These are phyloP conservation scores for Lasioglossum marginatum DNA, from an alignment of 2,888 invertebrate genomes.

Conservation along the genomic window DNA sequence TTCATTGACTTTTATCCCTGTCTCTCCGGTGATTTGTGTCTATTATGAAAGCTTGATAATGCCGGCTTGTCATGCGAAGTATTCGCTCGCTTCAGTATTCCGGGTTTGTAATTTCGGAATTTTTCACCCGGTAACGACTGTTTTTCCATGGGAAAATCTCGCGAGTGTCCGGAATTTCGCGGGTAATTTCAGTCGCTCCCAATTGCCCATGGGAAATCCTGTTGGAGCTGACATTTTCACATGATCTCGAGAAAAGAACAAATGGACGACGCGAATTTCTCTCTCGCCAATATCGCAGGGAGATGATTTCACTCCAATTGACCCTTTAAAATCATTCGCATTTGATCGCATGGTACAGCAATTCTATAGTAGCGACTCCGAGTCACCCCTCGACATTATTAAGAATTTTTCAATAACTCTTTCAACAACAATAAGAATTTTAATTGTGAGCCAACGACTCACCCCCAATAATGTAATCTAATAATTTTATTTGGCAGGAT, in stretches of 20 bases:
- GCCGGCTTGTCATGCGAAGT: not conserved
- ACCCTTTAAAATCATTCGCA: too few relatives aligned
- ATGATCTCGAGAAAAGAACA: slow-evolving; percentile 4
- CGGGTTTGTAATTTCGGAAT: slow-evolving; percentile 12
- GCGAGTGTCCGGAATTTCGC: slow-evolving; percentile 4
- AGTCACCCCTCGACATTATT: too few relatives aligned
- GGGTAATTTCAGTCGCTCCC: not conserved
- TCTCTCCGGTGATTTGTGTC: slow-evolving; percentile 1
- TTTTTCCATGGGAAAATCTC: slow-evolving; percentile 3
- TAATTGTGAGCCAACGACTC: too few relatives aligned
- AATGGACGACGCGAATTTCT: slow-evolving; percentile 9
- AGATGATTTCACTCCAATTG: not conserved
- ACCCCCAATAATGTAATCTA: too few relatives aligned
- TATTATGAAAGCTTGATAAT: not conserved
- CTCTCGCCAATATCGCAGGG: not conserved
- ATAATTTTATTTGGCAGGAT: too few relatives aligned
- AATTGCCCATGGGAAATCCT: slow-evolving; percentile 31
- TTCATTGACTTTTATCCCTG: not conserved
- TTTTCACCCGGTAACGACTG: not conserved
- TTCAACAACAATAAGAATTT: too few relatives aligned
- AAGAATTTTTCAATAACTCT: too few relatives aligned
- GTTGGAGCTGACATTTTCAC: not conserved
- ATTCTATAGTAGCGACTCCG: too few relatives aligned
- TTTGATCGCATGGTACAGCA: too few relatives aligned
- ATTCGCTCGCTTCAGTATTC: not conserved